These are phyloP conservation scores for Choristoneura fumiferana DNA, from an alignment of 1,140 invertebrate genomes.

Conservation along the genomic window DNA sequence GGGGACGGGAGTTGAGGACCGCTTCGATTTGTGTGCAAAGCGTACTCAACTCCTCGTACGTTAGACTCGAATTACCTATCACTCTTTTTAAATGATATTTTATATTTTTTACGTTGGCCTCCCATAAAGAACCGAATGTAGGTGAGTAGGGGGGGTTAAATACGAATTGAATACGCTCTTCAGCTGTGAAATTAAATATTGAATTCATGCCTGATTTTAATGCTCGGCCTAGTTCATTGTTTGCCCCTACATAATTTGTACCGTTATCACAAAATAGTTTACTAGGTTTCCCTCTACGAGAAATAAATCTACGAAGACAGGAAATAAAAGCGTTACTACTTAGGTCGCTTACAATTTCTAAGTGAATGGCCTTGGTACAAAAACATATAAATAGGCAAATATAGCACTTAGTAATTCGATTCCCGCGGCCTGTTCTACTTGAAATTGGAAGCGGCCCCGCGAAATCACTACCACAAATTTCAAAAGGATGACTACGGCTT, in stretches of 20 bases:
- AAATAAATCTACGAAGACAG: slow-evolving; percentile 38
- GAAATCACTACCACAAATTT: slow-evolving; percentile 32
- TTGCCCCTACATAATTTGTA: too few species aligned
- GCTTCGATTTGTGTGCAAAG: slow-evolving; percentile 36
- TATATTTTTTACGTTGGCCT: neutral
- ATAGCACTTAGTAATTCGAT: slow-evolving; percentile 43
- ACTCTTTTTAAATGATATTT: too few species aligned
- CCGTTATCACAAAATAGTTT: too few species aligned
- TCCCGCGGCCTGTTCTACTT: slow-evolving; percentile 24
- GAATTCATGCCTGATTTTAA: neutral
- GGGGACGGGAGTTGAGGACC: slow-evolving; percentile 31
- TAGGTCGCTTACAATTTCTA: slow-evolving; percentile 46
- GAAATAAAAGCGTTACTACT: slow-evolving; percentile 40
- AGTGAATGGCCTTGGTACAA: too few species aligned
- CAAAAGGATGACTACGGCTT: neutral
- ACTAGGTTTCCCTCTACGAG: slow-evolving; percentile 31
- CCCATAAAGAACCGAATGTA: slow-evolving; percentile 30
- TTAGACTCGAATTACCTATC: too few species aligned
- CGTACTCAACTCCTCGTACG: slow-evolving; percentile 34
- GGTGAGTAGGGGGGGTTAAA: slow-evolving; percentile 10
- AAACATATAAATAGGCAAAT: slow-evolving; percentile 58
- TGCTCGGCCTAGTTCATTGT: neutral
- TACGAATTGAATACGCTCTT: neutral
- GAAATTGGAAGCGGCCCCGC: slow-evolving; percentile 35
- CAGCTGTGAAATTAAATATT: neutral